A percentile compares a stretch with the other conserved stretches of the same genome.
phyloP scores from a whole-genome alignment of 2,797 vertebrate genomes.

The Limosa lapponica region DNA sequence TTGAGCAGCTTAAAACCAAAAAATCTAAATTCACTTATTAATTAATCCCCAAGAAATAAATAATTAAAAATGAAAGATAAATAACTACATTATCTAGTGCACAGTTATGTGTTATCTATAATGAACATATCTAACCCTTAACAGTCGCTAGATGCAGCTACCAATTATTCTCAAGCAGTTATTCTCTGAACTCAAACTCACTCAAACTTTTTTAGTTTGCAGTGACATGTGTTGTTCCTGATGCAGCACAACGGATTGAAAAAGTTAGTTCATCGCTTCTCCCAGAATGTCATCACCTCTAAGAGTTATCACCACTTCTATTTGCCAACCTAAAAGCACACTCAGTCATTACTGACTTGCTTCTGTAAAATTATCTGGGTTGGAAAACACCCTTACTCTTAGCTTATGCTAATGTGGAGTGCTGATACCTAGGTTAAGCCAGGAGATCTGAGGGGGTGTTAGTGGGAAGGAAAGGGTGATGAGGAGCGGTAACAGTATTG shows the following conservation, averaged over 20 bases:
- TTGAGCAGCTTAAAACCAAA: background rate
- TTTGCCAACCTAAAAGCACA: background rate
- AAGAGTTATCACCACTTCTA: background rate
- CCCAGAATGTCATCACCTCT: background rate
- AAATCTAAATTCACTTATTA: background rate
- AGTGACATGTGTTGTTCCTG: background rate
- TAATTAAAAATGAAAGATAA: background rate
- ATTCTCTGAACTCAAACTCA: no score
- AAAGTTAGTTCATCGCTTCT: background rate
- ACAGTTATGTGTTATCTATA: background rate
- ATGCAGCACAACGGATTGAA: background rate
- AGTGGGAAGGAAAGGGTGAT: background rate
- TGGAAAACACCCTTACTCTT: background rate
- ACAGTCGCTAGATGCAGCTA: background rate
- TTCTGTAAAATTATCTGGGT: background rate
- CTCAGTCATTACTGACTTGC: background rate
- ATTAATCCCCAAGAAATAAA: background rate
- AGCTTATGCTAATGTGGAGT: rapidly evolving
- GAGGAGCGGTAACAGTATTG: rapidly evolving
- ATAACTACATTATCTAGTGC: background rate
- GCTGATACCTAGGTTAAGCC: background rate
- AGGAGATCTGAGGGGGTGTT: background rate
- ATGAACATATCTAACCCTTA: background rate
- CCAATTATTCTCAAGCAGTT: background rate
- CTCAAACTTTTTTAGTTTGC: background rate